A percentile compares a stretch with the other conserved stretches of the same genome.
phyloP scores from a whole-genome alignment of 2,797 vertebrate species.

The Gorsachius magnificus region DNA sequence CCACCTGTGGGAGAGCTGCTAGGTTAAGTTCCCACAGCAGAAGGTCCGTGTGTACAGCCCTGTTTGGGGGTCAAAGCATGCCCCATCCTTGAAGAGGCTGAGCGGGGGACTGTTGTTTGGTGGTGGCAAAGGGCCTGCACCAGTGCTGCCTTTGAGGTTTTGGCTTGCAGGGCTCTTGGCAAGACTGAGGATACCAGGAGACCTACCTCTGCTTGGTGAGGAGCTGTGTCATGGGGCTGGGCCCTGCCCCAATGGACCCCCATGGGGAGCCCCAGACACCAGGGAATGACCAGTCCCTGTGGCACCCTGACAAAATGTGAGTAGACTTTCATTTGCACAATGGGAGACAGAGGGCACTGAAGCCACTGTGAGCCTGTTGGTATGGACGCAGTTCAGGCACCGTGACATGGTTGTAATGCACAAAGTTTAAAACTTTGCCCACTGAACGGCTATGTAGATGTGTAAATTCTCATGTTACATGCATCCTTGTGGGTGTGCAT shows the following conservation, averaged over 20 bases:
- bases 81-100: neutral
- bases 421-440: neutral
- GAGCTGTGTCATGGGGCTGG: neutral
- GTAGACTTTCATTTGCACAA: neutral
- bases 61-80: neutral
- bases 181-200: neutral
- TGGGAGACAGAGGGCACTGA: neutral
- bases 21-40: neutral
- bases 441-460: neutral
- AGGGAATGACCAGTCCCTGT: neutral
- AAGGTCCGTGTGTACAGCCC: fast-evolving
- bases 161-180: fast-evolving
- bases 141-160: neutral
- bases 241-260: fast-evolving
- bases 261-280: neutral
- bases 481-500: neutral
- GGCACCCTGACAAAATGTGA: neutral
- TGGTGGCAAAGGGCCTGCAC: neutral
- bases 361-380: neutral
- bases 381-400: fast-evolving
- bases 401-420: fast-evolving
- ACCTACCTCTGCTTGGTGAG: neutral
- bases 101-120: neutral
- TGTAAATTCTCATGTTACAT: fast-evolving
- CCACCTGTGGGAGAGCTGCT: neutral